Conservation (phyloP, 2,113 vertebrate genomes). For the Oreochromis tanganicae region DNA sequence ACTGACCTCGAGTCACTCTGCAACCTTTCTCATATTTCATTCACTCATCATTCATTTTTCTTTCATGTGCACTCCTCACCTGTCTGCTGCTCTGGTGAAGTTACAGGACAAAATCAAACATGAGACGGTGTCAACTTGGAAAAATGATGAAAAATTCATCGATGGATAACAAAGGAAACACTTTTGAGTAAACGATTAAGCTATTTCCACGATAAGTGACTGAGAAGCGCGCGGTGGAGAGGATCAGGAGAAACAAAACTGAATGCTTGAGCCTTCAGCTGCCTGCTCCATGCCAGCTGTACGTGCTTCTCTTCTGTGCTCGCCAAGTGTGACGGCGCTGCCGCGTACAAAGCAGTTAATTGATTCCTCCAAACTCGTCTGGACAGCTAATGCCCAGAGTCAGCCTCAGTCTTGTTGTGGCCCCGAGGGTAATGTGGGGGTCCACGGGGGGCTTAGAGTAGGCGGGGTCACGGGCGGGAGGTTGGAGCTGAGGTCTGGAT, state of each 20-base stretch:
- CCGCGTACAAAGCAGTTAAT: neutral
- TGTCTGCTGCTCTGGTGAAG: fast-evolving
- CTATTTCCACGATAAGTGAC: fast-evolving
- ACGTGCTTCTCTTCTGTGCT: neutral
- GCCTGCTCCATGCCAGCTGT: neutral
- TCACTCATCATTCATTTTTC: neutral
- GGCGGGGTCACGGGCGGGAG: neutral
- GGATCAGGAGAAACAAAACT: neutral
- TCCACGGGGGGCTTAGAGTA: neutral
- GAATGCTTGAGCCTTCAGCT: fast-evolving
- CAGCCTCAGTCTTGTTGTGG: neutral
- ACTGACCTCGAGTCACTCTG: neutral
- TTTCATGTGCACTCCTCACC: neutral
- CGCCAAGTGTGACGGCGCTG: neutral
- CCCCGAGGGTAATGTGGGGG: neutral
- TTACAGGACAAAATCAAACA: neutral
- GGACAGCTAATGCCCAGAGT: neutral
- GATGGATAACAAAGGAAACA: neutral
- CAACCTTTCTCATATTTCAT: neutral
- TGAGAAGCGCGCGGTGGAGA: neutral
- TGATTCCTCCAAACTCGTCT: slow-evolving; percentile 25
- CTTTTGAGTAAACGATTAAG: neutral
- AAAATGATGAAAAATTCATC: neutral
- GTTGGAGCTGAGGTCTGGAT: neutral
- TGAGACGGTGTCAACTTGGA: neutral